Conservation (phyloP, 1,140 invertebrate genomes). For the Zaprionus capensis region DNA sequence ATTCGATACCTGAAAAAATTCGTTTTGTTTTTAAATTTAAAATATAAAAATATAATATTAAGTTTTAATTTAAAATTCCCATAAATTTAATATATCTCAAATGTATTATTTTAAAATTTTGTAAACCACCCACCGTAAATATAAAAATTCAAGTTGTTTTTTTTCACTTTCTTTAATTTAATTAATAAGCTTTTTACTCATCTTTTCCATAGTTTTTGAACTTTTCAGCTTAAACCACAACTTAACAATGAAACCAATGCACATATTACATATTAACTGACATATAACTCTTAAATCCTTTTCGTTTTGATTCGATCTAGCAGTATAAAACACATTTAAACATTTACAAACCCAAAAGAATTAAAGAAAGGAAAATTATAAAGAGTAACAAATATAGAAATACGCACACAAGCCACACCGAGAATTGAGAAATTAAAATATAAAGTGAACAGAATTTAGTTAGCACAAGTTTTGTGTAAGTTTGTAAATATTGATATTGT, state of each 20-base stretch:
- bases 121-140: no score
- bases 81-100: no score
- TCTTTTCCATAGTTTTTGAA: conserved; percentile 75
- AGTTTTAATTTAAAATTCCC: no score
- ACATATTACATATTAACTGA: conserved; percentile 74
- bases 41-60: background rate
- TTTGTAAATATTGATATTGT: conserved; percentile 31
- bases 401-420: conserved; percentile 61
- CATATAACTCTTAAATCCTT: conserved; percentile 53
- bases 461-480: conserved; percentile 17
- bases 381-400: conserved; percentile 41
- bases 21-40: background rate
- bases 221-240: conserved; percentile 79
- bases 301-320: conserved; percentile 22
- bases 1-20: background rate
- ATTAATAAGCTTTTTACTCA: conserved; percentile 75
- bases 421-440: conserved; percentile 18
- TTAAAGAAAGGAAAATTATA: conserved; percentile 39
- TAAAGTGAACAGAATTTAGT: conserved; percentile 23
- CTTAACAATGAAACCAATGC: conserved; percentile 77
- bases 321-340: conserved; percentile 37
- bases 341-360: conserved; percentile 57
- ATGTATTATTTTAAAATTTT: no score
- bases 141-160: conserved; percentile 1
- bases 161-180: conserved; percentile 62